Conservation (phyloP, 2,888 invertebrate species). For the Polymixis flavicincta region DNA sequence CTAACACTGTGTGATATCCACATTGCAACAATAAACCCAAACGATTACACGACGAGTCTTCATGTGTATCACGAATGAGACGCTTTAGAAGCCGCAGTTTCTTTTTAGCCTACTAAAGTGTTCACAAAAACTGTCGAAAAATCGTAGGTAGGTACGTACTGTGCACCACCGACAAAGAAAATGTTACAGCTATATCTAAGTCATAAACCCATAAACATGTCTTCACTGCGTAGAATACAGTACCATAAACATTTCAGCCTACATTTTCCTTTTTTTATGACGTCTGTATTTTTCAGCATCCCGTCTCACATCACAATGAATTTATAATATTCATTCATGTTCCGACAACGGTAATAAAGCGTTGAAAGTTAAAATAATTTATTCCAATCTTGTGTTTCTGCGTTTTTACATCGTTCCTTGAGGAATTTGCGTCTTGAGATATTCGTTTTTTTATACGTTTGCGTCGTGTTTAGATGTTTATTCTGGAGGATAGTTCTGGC, state of each 20-base stretch:
- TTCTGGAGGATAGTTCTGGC: not conserved
- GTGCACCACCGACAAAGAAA: not conserved
- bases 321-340: slow-evolving; percentile 32
- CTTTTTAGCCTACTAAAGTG: not conserved
- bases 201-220: slow-evolving; percentile 21
- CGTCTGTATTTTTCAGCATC: slow-evolving; percentile 17
- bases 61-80: not conserved
- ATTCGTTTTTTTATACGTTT: slow-evolving; percentile 37
- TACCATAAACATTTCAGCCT: slow-evolving; percentile 16
- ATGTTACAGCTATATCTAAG: slow-evolving; percentile 19
- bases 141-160: not conserved
- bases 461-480: slow-evolving; percentile 13
- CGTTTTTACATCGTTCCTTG: slow-evolving; percentile 23
- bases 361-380: slow-evolving; percentile 60
- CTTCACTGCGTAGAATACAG: slow-evolving; percentile 22
- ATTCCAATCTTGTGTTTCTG: slow-evolving; percentile 51
- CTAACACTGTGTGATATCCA: not conserved
- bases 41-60: not conserved
- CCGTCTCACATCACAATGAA: slow-evolving; percentile 20
- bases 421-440: slow-evolving; percentile 34
- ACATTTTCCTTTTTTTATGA: slow-evolving; percentile 42
- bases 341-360: slow-evolving; percentile 39
- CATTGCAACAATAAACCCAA: not conserved
- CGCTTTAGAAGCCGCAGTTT: not conserved
- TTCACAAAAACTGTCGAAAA: not conserved